Evolutionary conservation across 1,140 invertebrate genomes (phyloP).

Genomic region (Drosophila saltans): DNA sequence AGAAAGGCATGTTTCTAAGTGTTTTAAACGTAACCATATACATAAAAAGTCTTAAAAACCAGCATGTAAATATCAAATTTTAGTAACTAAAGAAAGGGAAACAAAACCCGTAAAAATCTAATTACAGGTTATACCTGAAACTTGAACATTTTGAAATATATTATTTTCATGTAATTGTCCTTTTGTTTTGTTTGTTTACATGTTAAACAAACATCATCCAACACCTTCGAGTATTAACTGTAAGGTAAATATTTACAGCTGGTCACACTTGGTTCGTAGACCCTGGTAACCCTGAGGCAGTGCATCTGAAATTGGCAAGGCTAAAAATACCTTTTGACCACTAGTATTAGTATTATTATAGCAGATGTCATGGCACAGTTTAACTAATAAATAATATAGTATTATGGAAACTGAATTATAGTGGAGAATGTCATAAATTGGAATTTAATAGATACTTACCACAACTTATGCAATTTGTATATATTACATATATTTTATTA

Average conservation of each 20-base stretch:
- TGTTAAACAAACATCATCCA: conserved; percentile 26
- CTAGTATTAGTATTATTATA: not conserved
- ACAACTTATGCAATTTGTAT: not conserved
- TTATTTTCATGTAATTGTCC: conserved; percentile 6
- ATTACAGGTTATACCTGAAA: not conserved
- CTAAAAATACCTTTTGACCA: conserved; percentile 10
- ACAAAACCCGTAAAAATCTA: not conserved
- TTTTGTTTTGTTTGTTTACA: conserved; percentile 20
- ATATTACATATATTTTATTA: not conserved
- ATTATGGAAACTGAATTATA: not conserved
- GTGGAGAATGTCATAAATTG: not conserved
- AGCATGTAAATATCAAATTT: too few relatives aligned
- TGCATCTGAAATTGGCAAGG: conserved; percentile 4
- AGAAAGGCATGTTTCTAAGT: too few relatives aligned
- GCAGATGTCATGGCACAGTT: not conserved
- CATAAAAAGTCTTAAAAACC: too few relatives aligned
- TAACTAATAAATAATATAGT: not conserved
- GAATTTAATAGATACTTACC: not conserved
- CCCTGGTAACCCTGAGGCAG: conserved; percentile 33
- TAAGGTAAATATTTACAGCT: not conserved
- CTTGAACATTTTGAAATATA: not conserved
- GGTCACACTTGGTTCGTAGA: conserved; percentile 40
- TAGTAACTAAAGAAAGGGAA: too few relatives aligned
- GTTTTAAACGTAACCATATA: too few relatives aligned
- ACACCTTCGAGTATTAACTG: conserved; percentile 17